phyloP scores from a whole-genome alignment of 2,888 invertebrate species.

The Furcula furcula region DNA sequence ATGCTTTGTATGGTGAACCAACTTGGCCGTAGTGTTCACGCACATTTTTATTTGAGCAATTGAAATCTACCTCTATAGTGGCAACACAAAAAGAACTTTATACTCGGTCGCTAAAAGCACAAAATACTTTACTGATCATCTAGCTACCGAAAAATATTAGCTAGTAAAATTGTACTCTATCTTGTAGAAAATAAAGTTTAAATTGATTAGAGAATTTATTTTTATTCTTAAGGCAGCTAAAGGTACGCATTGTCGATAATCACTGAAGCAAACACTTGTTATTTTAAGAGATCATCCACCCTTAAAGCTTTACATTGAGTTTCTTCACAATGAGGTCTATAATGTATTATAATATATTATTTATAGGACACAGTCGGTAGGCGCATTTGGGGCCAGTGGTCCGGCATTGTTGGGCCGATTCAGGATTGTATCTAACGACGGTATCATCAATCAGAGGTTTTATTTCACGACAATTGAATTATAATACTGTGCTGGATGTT shows the following conservation, averaged over 20 bases:
- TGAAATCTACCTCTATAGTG: slow-evolving; percentile 22
- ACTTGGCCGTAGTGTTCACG: slow-evolving; percentile 79
- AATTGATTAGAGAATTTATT: slow-evolving; percentile 17
- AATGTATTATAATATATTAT: slow-evolving; percentile 81
- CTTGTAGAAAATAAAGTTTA: accelerated
- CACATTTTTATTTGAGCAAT: slow-evolving; percentile 69
- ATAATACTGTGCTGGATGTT: slow-evolving; percentile 44
- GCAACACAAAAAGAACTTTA: slow-evolving; percentile 27
- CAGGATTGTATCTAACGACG: slow-evolving; percentile 54
- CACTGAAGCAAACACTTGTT: slow-evolving; percentile 83
- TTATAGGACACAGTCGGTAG: slow-evolving; percentile 78
- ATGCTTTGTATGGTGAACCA: slow-evolving; percentile 80
- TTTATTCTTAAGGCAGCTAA: slow-evolving; percentile 71
- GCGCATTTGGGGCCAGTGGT: slow-evolving; percentile 63
- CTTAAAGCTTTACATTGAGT: slow-evolving; percentile 72
- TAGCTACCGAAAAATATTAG: background rate
- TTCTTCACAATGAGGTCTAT: slow-evolving; percentile 71
- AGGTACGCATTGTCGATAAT: slow-evolving; percentile 79
- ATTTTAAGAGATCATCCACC: slow-evolving; percentile 82
- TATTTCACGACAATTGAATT: slow-evolving; percentile 60
- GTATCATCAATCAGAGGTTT: slow-evolving; percentile 64
- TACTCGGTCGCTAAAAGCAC: background rate
- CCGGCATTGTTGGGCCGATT: slow-evolving; percentile 48
- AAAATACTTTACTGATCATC: slow-evolving; percentile 11
- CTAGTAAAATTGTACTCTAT: slow-evolving; percentile 18